phyloP scores from a whole-genome alignment of 2,888 invertebrate species.

The Eristalis intricaria region DNA sequence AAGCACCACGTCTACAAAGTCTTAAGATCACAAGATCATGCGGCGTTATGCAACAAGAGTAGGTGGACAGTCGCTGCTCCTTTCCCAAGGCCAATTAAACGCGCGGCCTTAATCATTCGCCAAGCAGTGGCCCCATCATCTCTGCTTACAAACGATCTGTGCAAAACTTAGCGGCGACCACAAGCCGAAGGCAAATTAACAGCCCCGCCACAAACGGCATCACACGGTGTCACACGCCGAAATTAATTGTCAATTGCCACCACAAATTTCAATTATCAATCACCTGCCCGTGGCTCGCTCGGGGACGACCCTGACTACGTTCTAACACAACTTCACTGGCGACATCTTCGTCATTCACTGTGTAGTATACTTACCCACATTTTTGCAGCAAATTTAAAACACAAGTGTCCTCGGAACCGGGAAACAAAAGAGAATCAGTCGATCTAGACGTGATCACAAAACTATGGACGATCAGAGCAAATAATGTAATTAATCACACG shows the following conservation, averaged over 20 bases:
- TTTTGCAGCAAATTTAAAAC: conserved; percentile 1
- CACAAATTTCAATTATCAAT: not conserved
- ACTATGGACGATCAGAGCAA: not conserved
- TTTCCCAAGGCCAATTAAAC: not conserved
- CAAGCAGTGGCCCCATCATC: not conserved
- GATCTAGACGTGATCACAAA: conserved; percentile 14
- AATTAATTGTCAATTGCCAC: not conserved
- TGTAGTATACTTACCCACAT: conserved; percentile 21
- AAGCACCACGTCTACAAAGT: too few species aligned
- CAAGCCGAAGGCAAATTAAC: not conserved
- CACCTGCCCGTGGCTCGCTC: not conserved
- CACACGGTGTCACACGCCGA: not conserved
- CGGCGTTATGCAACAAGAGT: too few species aligned
- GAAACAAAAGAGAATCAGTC: conserved; percentile 6
- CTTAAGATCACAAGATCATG: too few species aligned
- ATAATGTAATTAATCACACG: conserved; percentile 3
- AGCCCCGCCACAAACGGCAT: not conserved
- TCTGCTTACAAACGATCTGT: not conserved
- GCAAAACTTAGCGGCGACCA: not conserved
- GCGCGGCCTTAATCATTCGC: not conserved
- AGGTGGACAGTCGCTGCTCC: not conserved
- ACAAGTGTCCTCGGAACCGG: conserved; percentile 7
- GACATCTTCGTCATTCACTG: not conserved
- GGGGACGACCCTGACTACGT: conserved; percentile 6
- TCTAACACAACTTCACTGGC: conserved; percentile 2